These are phyloP conservation scores for Redunca redunca DNA, from an alignment of 2,113 vertebrate species.

Conservation along the genomic window DNA sequence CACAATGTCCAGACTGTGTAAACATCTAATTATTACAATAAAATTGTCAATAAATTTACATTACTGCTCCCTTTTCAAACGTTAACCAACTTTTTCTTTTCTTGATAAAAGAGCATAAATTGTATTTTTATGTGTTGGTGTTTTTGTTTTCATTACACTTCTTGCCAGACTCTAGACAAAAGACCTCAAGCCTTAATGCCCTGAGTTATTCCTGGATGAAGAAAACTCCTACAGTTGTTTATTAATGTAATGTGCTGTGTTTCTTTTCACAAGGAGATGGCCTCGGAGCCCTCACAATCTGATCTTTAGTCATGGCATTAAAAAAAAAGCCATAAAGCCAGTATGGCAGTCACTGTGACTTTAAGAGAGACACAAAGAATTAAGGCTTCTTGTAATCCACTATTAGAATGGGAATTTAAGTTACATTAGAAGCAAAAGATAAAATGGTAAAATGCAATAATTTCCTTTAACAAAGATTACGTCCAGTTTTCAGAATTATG, in stretches of 20 bases:
- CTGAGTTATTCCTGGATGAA: constrained; percentile 74
- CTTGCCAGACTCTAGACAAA: constrained; percentile 76
- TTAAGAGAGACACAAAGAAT: constrained; percentile 59
- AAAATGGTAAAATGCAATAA: constrained; percentile 50
- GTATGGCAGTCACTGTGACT: constrained; percentile 44
- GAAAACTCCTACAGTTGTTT: constrained; percentile 76
- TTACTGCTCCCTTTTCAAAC: constrained; percentile 83
- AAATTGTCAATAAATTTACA: constrained; percentile 86
- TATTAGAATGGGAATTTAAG: constrained; percentile 50
- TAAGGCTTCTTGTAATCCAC: constrained; percentile 54
- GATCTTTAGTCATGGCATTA: constrained; percentile 61
- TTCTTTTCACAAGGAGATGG: constrained; percentile 67
- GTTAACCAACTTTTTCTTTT: constrained; percentile 81
- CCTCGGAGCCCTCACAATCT: constrained; percentile 45
- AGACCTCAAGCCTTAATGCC: constrained; percentile 66
- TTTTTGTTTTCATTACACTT: constrained; percentile 79
- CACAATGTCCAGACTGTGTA: constrained; percentile 84
- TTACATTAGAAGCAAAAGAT: constrained; percentile 66
- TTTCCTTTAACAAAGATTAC: constrained; percentile 72
- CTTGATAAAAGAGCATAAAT: constrained; percentile 83
- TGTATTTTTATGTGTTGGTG: constrained; percentile 76
- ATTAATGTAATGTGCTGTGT: constrained; percentile 52
- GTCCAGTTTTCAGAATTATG: constrained; percentile 72
- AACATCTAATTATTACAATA: constrained; percentile 87
- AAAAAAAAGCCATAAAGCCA: constrained; percentile 19